Evolutionary conservation across 1,140 invertebrate genomes (phyloP).

Genomic region (Nylanderia fulva): DNA sequence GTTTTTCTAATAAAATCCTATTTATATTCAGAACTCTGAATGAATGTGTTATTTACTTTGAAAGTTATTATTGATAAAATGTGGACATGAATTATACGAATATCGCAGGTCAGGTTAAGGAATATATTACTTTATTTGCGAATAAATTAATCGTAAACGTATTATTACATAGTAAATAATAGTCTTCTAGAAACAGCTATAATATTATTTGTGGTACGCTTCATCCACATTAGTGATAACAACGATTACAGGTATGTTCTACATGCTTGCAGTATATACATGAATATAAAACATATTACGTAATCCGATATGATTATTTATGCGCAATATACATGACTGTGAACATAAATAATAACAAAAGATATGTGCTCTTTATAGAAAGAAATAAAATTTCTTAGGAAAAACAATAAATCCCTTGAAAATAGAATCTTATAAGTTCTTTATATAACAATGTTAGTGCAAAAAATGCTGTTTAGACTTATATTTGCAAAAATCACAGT

Average conservation of each 20-base stretch:
- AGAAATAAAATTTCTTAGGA: not conserved
- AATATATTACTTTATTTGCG: slow-evolving; percentile 81
- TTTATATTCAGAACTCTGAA: slow-evolving; percentile 3
- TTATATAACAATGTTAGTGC: slow-evolving; percentile 17
- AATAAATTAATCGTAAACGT: slow-evolving; percentile 81
- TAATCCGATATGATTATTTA: slow-evolving; percentile 41
- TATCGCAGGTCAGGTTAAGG: slow-evolving; percentile 64
- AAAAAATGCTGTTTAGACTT: slow-evolving; percentile 36
- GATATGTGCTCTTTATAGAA: not conserved
- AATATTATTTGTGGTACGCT: slow-evolving; percentile 65
- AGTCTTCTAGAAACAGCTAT: slow-evolving; percentile 72
- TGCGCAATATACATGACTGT: not conserved
- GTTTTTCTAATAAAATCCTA: not conserved
- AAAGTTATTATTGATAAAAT: not conserved
- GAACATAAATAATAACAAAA: slow-evolving; percentile 40
- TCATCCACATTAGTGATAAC: slow-evolving; percentile 69
- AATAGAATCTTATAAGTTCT: not conserved
- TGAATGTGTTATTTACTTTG: not conserved
- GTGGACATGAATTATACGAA: not conserved
- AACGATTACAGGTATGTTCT: slow-evolving; percentile 75
- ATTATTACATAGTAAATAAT: slow-evolving; percentile 77
- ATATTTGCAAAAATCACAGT: slow-evolving; percentile 52
- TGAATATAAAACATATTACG: slow-evolving; percentile 69
- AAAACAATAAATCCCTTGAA: slow-evolving; percentile 3
- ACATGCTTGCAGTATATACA: slow-evolving; percentile 67